phyloP scores from a whole-genome alignment of 2,113 vertebrate genomes.

The Ovibos moschatus region DNA sequence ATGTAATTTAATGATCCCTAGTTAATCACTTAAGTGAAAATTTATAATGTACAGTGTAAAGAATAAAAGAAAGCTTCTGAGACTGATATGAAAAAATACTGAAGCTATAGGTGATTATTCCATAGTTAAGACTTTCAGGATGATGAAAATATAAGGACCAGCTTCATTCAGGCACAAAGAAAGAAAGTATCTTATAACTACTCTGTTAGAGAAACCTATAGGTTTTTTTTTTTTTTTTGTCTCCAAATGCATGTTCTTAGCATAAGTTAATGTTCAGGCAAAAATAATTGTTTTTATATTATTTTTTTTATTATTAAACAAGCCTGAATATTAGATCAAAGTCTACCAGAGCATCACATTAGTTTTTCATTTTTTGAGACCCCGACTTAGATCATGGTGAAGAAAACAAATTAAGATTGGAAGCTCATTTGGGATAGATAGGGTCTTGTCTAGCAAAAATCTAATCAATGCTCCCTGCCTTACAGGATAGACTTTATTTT shows the following conservation, averaged over 20 bases:
- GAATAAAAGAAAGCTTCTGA: not conserved
- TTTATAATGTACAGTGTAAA: not conserved
- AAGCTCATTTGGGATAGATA: slow-evolving; percentile 21
- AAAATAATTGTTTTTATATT: not conserved
- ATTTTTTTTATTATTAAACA: slow-evolving; percentile 12
- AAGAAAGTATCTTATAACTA: not conserved
- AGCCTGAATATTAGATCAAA: not conserved
- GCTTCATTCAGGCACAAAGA: not conserved
- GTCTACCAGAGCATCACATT: not conserved
- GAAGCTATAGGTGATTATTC: not conserved
- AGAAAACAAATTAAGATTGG: slow-evolving; percentile 21
- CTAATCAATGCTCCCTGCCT: not conserved
- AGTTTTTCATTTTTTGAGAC: not conserved
- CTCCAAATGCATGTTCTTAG: not conserved
- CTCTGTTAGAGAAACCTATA: not conserved
- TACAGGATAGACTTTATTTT: not conserved
- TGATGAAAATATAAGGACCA: not conserved
- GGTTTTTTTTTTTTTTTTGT: too few relatives aligned
- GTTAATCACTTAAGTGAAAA: not conserved
- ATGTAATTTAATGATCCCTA: not conserved
- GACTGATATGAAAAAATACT: not conserved
- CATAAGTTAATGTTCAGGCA: not conserved
- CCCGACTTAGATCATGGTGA: not conserved
- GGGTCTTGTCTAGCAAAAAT: not conserved
- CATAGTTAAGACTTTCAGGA: not conserved